Base-by-base conservation (phyloP, 2,888 invertebrate species). In the Resseliella maxima region DNA sequence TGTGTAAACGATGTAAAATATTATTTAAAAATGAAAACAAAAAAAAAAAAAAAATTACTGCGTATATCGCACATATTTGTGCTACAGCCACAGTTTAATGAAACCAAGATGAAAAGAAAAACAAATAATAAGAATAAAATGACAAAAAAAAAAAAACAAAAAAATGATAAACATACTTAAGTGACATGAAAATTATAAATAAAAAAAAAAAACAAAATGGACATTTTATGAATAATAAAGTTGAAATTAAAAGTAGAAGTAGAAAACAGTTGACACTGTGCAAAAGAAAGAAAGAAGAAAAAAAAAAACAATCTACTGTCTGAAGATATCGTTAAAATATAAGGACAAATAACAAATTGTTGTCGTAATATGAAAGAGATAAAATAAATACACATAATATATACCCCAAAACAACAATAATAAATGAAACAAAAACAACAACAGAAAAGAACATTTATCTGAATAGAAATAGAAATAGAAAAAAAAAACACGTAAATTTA, bases 301-400 rank as follows among this genome's bases (percentile, higher is more conserved):
- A 31, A 31, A 10, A 72, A 31, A 72, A 31, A 31, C 12, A 27
- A 50, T 2, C 6, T 50, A 50, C 72, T 31, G 31, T 12, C 72
- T 72, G 72, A 31, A 72, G 31, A 72, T 72, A 72, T 72, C 72
- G 72, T 72, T 72, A 72, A 31, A 72, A 31, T 72, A 31, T 72
- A 72, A 72, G 72, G 72, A 72, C 72, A 72, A 27, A 35, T 72
- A 72, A 59, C 59, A 59, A 59, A 72, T 72, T 72, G 72, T 72
- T 72, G 72, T 10, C 31, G 72, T 72, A 31, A 72, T 72, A 31
- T 72, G 31, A 72, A 72, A 59, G 12, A 8, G 41, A 41, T 41
- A 41, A 41, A 41, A 41, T 41, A 12, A 50, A 50, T 15, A 50
- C 2, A 15, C 72, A 72, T 72, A 72, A 72, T 72, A 72, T 59